These are phyloP conservation scores for Microctenopoma lineatum DNA, from an alignment of 2,797 vertebrate genomes.

Conservation along the genomic window DNA sequence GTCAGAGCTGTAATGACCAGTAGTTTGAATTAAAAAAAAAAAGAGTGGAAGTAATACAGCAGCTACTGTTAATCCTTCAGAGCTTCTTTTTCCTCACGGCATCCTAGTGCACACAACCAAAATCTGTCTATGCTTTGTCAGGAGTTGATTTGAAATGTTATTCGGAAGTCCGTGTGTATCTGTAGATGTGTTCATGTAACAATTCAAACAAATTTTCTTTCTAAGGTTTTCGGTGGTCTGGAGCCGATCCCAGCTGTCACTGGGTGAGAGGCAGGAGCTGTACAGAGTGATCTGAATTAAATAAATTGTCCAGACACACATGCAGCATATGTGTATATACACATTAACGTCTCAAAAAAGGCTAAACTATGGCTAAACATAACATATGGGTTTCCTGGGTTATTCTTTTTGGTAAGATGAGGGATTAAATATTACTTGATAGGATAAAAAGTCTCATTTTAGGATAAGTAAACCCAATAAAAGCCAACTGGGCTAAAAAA, in stretches of 20 bases:
- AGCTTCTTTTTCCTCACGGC: conserved; percentile 48
- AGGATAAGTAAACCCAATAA: background rate
- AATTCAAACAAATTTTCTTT: background rate
- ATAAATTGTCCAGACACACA: background rate
- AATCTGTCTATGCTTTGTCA: conserved; percentile 1
- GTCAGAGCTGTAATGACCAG: conserved; percentile 63
- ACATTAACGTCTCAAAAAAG: background rate
- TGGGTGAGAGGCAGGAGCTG: too few species aligned
- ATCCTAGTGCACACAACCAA: conserved; percentile 27
- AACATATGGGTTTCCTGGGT: background rate
- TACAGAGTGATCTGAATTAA: background rate
- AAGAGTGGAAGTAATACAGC: conserved; percentile 48
- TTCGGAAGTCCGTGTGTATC: background rate
- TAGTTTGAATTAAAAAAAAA: conserved; percentile 51
- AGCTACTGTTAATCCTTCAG: conserved; percentile 65
- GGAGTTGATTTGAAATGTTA: background rate
- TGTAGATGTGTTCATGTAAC: background rate
- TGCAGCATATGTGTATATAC: background rate
- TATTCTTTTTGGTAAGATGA: background rate
- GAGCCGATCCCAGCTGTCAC: too few species aligned
- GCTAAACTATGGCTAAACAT: background rate
- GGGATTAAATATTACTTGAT: background rate
- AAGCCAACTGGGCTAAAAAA: too few species aligned
- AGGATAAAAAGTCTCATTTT: background rate
- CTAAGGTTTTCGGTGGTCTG: too few species aligned